Evolutionary conservation across 2,888 invertebrate genomes (phyloP), one percentile per base, ranked within the genome.

Genomic region (Meiosimyza decipiens): DNA sequence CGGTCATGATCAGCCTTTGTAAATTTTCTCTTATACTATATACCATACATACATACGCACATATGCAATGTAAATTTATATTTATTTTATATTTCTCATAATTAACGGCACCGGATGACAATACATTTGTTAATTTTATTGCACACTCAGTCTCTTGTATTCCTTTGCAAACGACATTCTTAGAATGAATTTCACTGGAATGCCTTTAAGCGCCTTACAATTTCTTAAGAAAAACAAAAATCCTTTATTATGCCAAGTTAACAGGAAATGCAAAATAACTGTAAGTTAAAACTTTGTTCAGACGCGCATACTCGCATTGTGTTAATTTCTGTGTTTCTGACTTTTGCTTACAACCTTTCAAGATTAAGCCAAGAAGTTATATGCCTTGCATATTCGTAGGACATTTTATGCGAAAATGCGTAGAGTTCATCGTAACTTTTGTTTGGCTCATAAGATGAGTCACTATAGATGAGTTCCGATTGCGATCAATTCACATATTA

Each of bases 71-170:
- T 40, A 40, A 40, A 40, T 40, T 40, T 40, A 9, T 40, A 40
- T 40, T 40, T 40, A 40, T 40, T 40, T 40, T 40, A 40, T 16
- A 50, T 51, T 40, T 40, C 70, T 54, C 67, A 72, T 74, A 77
- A 77, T 75, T 77, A 77, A 77, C 75, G 72, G 73, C 75, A 74
- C 72, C 74, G 77, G 77, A 77, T 75, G 75, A 73, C 73, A 22
- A 52, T 69, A 59, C 68, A 28, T 67, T 69, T 51, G 33, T 60
- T 28, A 47, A 50, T 47, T 68, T 59, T 50, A 59, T 57, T 49
- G 59, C 47, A 47, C 28, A 57, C 22, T 22, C 40, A 7, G 40
- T 40, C 40, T 57, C 57, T 59, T 57, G 22, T 15, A 28, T 28
- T 60, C 18, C 28, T n/a, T 22, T 13, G n/a, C 16, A 18, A 18